Base-by-base conservation (phyloP, 2,113 vertebrate species). In the Aptenodytes patagonicus region DNA sequence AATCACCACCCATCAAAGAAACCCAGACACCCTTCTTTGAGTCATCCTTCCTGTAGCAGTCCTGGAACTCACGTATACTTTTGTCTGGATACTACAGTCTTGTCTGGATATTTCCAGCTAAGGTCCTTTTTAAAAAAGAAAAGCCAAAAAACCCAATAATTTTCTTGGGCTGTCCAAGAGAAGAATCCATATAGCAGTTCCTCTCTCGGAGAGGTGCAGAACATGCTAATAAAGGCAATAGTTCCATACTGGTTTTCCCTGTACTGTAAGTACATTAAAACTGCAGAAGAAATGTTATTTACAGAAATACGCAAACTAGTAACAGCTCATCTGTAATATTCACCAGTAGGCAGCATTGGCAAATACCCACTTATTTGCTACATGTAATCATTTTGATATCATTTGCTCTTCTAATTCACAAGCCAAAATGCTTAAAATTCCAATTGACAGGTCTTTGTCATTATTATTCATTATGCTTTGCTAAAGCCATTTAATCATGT, bases 391-490 rank as follows among this genome's bases (percentile, higher is more conserved):
- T 88, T 95, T 82, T 87, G 40, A 65, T 80, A 92, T 38, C 58
- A 6, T 40, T 96, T 82, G 13, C 34, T 93, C 18, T 79, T 82
- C 83, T 79, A 81, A 70, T 82, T 94, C 64, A 79, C 7, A 42
- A 94, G 78, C 80, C 64, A 93, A 96, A 93, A 90, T 24, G n/a
- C 79, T 96, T 95, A 88, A 92, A 94, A 96, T 95, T 93, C 72
- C 86, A 87, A 19, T n/a, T 97, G 94, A 91, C 73, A 80, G 83
- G 72, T 93, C 76, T 90, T 91, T 75, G 51, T 91, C 71, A 84
- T 96, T 95, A 91, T 91, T 97, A 97, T 95, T 97, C 94, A 95
- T 93, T 93, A 93, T 73, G 89, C 81, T 94, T 94, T 97, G 85
- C 91, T 94, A 95, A 88, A 97, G 80, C 69, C 91, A 91, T 94